These are phyloP conservation scores for Eupelmus urozonus DNA, from an alignment of 2,888 invertebrate species.

Conservation along the genomic window DNA sequence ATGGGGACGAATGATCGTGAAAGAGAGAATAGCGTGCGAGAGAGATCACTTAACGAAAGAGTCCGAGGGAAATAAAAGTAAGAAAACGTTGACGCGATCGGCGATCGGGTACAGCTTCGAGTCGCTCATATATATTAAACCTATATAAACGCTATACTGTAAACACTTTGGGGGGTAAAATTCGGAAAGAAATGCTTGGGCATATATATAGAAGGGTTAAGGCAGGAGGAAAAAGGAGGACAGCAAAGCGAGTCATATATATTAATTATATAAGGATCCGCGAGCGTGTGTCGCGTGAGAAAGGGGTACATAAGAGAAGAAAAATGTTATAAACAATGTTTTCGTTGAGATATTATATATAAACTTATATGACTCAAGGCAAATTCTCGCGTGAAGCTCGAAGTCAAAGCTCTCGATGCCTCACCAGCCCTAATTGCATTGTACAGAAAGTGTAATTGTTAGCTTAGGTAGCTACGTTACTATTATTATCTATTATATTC, in stretches of 20 bases:
- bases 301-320: too few species aligned
- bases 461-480: conserved; percentile 71
- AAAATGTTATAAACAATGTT: conserved; percentile 68
- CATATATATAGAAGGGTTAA: not conserved
- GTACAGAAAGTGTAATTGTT: conserved; percentile 76
- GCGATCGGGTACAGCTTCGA: not conserved
- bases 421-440: conserved; percentile 69
- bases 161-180: not conserved
- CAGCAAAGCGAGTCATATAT: conserved; percentile 20
- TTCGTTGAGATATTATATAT: conserved; percentile 70
- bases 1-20: conserved; percentile 10
- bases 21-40: not conserved
- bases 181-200: not conserved
- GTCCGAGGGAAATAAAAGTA: conserved; percentile 3
- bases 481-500: conserved; percentile 48
- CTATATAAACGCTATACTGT: not conserved
- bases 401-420: conserved; percentile 54
- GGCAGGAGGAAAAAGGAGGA: not conserved
- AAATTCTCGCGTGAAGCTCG: not conserved
- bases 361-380: conserved; percentile 65
- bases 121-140: conserved; percentile 24
- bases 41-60: not conserved
- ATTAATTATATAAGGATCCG: conserved; percentile 29
- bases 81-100: not conserved
- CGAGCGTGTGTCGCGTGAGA: conserved; percentile 26